These are phyloP conservation scores for Oreochromis grahami DNA, from an alignment of 2,797 vertebrate species.

Conservation along the genomic window DNA sequence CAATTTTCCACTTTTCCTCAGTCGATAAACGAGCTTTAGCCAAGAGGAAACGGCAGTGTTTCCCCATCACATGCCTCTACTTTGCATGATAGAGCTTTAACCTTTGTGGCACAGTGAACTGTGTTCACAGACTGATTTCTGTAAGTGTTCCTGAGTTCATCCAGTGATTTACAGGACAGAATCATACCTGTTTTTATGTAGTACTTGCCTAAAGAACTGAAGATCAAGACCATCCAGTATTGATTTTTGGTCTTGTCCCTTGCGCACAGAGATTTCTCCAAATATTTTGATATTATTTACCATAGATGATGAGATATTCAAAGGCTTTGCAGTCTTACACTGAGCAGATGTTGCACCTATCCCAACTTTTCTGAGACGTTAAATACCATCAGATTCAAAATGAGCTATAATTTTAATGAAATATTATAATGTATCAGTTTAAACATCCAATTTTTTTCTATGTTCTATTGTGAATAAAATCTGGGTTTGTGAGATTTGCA, in stretches of 20 bases:
- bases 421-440: rapidly evolving
- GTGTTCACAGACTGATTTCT: background rate
- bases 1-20: background rate
- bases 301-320: background rate
- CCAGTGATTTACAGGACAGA: background rate
- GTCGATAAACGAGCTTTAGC: background rate
- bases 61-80: background rate
- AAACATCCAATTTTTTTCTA: background rate
- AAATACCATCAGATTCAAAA: background rate
- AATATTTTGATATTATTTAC: background rate
- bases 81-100: background rate
- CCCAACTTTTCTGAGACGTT: background rate
- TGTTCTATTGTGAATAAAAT: background rate
- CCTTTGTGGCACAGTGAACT: background rate
- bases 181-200: background rate
- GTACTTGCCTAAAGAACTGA: background rate
- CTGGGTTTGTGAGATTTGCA: background rate
- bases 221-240: background rate
- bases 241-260: background rate
- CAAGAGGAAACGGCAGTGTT: rapidly evolving
- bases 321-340: background rate
- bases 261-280: background rate
- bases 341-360: background rate
- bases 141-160: background rate
- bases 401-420: background rate